These are phyloP conservation scores for Hoplostethus atlanticus DNA, from an alignment of 2,797 vertebrate species.

Conservation along the genomic window DNA sequence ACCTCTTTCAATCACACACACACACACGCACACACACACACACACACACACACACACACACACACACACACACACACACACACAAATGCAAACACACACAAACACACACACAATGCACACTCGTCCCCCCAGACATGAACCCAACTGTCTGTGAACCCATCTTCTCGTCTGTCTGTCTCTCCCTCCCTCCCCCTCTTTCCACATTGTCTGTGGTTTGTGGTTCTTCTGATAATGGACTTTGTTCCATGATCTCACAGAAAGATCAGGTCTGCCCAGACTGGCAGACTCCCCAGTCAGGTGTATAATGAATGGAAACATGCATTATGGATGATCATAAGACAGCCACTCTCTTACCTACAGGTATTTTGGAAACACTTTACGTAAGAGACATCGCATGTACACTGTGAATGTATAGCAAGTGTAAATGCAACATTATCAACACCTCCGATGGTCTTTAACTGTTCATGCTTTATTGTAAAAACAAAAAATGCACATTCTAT, in stretches of 20 bases:
- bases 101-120: conserved; percentile 6
- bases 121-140: not conserved
- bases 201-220: conserved; percentile 12
- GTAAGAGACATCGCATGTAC: conserved; percentile 1
- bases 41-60: conserved; percentile 2
- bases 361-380: conserved; percentile 3
- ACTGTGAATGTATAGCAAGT: conserved; percentile 16
- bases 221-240: conserved; percentile 37
- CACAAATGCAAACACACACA: not conserved
- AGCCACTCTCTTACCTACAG: not conserved
- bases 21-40: not conserved
- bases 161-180: not conserved
- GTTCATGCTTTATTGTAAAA: too few species aligned
- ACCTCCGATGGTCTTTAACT: not conserved
- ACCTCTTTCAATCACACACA: conserved; percentile 19
- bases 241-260: conserved; percentile 9
- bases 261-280: conserved; percentile 16
- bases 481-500: too few species aligned
- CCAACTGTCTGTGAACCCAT: not conserved
- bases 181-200: conserved; percentile 13
- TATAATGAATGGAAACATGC: conserved; percentile 32
- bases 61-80: conserved; percentile 3
- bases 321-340: conserved; percentile 8
- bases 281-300: conserved; percentile 9
- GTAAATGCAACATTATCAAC: conserved; percentile 1